Evolutionary conservation across 2,888 invertebrate species (phyloP).

Genomic region (Coleophora deauratella): DNA sequence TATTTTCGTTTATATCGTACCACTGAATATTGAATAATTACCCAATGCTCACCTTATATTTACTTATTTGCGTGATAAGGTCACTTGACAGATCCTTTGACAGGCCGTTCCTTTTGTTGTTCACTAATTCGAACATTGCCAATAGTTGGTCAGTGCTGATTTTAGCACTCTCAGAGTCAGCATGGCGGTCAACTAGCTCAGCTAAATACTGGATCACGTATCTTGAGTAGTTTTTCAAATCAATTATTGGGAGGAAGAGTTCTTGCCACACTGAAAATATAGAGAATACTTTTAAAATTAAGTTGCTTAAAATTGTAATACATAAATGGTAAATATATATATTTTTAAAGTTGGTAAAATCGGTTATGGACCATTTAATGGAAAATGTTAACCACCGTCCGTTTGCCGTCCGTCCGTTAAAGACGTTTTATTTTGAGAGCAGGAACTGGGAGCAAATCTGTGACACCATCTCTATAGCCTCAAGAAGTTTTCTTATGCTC

Average conservation of each 20-base stretch:
- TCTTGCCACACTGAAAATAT: constrained; percentile 80
- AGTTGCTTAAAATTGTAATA: neutral
- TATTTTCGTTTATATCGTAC: no score
- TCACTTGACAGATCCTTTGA: constrained; percentile 72
- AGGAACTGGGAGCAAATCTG: no score
- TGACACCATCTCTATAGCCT: no score
- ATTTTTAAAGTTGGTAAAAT: no score
- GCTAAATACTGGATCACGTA: constrained; percentile 78
- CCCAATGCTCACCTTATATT: constrained; percentile 77
- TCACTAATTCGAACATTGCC: constrained; percentile 75
- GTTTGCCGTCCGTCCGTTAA: no score
- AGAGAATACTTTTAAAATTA: neutral
- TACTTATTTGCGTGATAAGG: constrained; percentile 65
- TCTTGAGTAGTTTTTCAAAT: constrained; percentile 80
- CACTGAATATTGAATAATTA: no score
- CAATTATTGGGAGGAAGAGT: constrained; percentile 81
- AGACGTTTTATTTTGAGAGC: no score
- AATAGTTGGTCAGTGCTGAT: constrained; percentile 73
- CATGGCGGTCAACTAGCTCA: constrained; percentile 59
- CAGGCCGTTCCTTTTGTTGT: constrained; percentile 70
- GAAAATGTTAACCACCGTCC: no score
- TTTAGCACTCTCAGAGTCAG: constrained; percentile 44
- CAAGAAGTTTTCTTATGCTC: no score
- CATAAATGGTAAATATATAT: no score
- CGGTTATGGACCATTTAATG: no score